Conservation (phyloP, 2,113 vertebrate species). For the Nematolebias whitei region DNA sequence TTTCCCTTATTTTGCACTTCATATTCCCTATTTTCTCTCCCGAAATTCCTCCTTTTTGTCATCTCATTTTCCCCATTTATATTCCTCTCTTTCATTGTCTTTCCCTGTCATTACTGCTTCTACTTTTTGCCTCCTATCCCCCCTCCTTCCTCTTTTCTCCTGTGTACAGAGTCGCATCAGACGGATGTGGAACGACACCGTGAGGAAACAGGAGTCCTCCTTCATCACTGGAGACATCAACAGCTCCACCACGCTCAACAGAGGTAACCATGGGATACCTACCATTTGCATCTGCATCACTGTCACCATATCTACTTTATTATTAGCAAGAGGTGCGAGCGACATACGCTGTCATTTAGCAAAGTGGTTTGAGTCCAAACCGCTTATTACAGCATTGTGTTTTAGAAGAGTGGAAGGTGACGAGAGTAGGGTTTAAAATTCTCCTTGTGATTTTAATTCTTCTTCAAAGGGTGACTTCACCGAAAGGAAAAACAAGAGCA, state of each 20-base stretch:
- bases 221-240: constrained; percentile 99
- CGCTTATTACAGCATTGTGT: constrained; percentile 28
- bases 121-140: constrained; percentile 7
- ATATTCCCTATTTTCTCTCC: constrained; percentile 37
- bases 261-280: constrained; percentile 89
- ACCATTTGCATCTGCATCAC: constrained; percentile 57
- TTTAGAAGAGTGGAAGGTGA: constrained; percentile 30
- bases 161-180: constrained; percentile 92
- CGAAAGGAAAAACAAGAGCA: constrained; percentile 1
- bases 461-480: constrained; percentile 37
- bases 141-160: constrained; percentile 9
- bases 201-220: constrained; percentile 99
- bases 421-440: constrained; percentile 28
- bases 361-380: constrained; percentile 48
- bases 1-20: constrained; percentile 49
- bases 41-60: constrained; percentile 37
- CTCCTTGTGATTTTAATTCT: constrained; percentile 18
- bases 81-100: neutral
- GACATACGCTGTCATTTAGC: constrained; percentile 57
- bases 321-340: constrained; percentile 51
- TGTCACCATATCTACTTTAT: constrained; percentile 63
- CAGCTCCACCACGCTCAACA: constrained; percentile 98
- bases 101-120: constrained; percentile 6
- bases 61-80: constrained; percentile 16
- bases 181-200: constrained; percentile 99